Evolutionary conservation across 2,113 vertebrate species (phyloP), one percentile per base, ranked within the genome.

Genomic region (Sula dactylatra): DNA sequence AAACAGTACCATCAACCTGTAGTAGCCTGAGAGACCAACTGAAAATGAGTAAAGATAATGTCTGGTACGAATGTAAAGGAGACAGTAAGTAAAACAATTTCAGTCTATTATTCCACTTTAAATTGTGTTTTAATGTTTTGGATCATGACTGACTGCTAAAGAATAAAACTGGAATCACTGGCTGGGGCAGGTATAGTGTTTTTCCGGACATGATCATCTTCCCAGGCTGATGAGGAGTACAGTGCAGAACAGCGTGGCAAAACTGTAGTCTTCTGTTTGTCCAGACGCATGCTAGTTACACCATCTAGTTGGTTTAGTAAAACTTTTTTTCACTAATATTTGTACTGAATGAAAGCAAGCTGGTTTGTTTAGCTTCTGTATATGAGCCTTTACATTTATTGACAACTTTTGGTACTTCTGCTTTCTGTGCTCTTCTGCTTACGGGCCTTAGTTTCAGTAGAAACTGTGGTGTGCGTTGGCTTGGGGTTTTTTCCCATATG

Each of bases 51-150:
- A 97, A 93, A 92, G 98, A 98, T 49, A 98, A 98, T 44, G 97
- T 98, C 87, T 99, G 99, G 99, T 99, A 98, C 96, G 98, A 99
- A 96, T 99, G 98, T 94, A 93, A 97, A 87, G 98, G 98, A 82
- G 87, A 98, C 84, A 98, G 98, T 99, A 98, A 99, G 98, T 98
- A 96, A 78, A 95, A 32, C 13, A 26, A 12, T 45, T 95, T 87
- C 56, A 71, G 26, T 66, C n/a, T 89, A 27, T 21, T 88, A 6
- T 56, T 56, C 87, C 18, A 56, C 15, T 73, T 86, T 15, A 78
- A 67, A 27, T 67, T 65, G 4, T 70, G 3, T 86, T 89, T 50
- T 45, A 25, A 22, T 64, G 32, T 55, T 88, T 62, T 81, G n/a
- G 5, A 3, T 77, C 4, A 1, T 78, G 49, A 40, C 13, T 44